Base-by-base conservation (phyloP, 2,888 invertebrate genomes). In the Campoplex capitator region DNA sequence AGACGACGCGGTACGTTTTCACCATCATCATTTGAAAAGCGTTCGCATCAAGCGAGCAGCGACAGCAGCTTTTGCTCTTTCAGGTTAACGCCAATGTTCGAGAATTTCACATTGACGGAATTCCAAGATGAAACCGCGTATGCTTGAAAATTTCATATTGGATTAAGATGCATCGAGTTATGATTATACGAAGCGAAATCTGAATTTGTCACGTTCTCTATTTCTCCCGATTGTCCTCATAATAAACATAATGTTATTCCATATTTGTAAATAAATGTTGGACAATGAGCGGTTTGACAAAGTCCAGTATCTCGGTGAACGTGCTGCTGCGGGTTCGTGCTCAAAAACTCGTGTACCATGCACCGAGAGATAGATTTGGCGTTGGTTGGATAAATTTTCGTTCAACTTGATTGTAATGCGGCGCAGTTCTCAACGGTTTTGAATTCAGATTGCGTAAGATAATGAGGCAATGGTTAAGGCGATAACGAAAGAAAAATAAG, bases 21-120 rank as follows among this genome's bases (percentile, higher is more conserved):
- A 67, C 77, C 77, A 77, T 58, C 67, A 85, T 77, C 73, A 77
- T 77, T 56, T 38, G 28, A 45, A 42, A 42, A 70, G 70, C 79
- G 48, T 38, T 77, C 13, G 45, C 38, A 73, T 73, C 62, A 23
- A 56, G 75, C 68, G 76, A n/a, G 76, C n/a, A 38, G 75, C 38
- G n/a, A n/a, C 23, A 23, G 56, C 56, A 54, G 70, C 70, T 58
- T 70, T 79, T 42, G 32, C 56, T 45, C 58, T 58, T n/a, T 32
- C 16, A 45, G 58, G 70, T 8, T 70, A 32, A 79, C 56, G 56
- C 32, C 45, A 7, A 67, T 13, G 45, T 45, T 70, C 42, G 13
- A 70, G 70, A 70, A 79, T 79, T 70, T 58, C n/a, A 23, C 32
- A 56, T 42, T 32, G 68, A 38, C 11, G 70, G 38, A 79, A 79